Percentiles rank a stretch among this genome's conserved stretches.
Conservation (phyloP, 2,113 vertebrate genomes). For the Kryptolebias marmoratus region DNA sequence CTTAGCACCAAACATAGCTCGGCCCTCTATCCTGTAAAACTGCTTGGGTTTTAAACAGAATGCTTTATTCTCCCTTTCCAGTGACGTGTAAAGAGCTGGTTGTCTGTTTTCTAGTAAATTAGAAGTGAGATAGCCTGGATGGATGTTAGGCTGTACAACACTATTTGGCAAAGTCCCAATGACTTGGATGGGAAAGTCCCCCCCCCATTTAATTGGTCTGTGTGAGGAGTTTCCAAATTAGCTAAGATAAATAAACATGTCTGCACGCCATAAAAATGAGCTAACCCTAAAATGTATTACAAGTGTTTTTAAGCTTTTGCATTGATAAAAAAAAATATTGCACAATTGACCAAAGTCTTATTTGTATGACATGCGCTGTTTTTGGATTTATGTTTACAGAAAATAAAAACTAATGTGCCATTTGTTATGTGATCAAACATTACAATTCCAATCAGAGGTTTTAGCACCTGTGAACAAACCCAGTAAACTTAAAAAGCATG, state of each 20-base stretch:
- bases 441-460: neutral
- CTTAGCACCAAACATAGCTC: slow-evolving; percentile 62
- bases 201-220: slow-evolving; percentile 32
- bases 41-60: slow-evolving; percentile 71
- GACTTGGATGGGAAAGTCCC: slow-evolving; percentile 42
- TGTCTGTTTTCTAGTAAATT: slow-evolving; percentile 13
- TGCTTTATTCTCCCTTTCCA: slow-evolving; percentile 19
- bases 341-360: neutral
- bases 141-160: slow-evolving; percentile 11
- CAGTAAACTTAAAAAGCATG: neutral
- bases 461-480: neutral
- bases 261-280: neutral
- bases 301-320: too few species aligned
- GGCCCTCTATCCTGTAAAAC: slow-evolving; percentile 31
- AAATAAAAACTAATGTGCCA: neutral
- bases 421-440: neutral
- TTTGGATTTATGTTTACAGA: neutral
- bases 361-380: neutral
- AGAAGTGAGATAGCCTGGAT: slow-evolving; percentile 9
- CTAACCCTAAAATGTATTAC: too few species aligned
- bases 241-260: too few species aligned
- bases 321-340: neutral
- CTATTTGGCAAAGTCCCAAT: slow-evolving; percentile 30
- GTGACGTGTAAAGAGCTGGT: slow-evolving; percentile 17
- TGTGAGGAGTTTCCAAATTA: neutral